These are phyloP conservation scores for Acrocephalus arundinaceus DNA, from an alignment of 2,113 vertebrate species.

Conservation along the genomic window DNA sequence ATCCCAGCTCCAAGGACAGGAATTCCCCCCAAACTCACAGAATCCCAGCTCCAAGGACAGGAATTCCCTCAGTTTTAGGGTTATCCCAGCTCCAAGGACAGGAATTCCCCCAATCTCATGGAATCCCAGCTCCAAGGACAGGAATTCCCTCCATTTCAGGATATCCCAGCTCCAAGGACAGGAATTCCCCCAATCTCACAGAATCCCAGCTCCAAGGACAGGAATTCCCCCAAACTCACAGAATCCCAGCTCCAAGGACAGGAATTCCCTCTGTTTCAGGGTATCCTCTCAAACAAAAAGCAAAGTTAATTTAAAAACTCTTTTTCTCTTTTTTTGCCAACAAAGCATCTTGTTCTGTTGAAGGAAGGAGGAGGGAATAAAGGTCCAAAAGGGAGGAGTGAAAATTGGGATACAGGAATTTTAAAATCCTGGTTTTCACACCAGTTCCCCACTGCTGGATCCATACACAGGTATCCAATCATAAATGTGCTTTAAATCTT, in stretches of 20 bases:
- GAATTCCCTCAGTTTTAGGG: background rate
- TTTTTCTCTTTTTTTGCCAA: background rate
- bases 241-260: background rate
- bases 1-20: background rate
- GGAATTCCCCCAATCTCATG: background rate
- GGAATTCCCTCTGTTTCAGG: background rate
- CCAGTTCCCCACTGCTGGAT: slow-evolving; percentile 29
- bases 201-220: background rate
- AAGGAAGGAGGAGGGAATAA: slow-evolving; percentile 34
- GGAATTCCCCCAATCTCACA: accelerated
- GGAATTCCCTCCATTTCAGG: too few relatives aligned
- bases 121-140: too few relatives aligned
- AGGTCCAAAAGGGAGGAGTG: slow-evolving; percentile 14
- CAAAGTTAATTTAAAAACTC: slow-evolving; percentile 14
- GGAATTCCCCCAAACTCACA: background rate
- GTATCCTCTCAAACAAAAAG: slow-evolving; percentile 7
- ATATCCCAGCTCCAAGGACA: background rate
- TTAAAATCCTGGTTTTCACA: background rate
- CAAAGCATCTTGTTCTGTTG: slow-evolving; percentile 44
- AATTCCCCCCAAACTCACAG: background rate
- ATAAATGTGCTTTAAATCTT: slow-evolving; percentile 65
- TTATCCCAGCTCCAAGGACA: background rate
- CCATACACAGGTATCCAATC: slow-evolving; percentile 21
- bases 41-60: background rate
- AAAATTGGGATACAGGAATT: background rate